Percentiles rank a stretch among this genome's conserved stretches.
Evolutionary conservation across 2,888 invertebrate genomes (phyloP).

Genomic region (Ophraella communa): DNA sequence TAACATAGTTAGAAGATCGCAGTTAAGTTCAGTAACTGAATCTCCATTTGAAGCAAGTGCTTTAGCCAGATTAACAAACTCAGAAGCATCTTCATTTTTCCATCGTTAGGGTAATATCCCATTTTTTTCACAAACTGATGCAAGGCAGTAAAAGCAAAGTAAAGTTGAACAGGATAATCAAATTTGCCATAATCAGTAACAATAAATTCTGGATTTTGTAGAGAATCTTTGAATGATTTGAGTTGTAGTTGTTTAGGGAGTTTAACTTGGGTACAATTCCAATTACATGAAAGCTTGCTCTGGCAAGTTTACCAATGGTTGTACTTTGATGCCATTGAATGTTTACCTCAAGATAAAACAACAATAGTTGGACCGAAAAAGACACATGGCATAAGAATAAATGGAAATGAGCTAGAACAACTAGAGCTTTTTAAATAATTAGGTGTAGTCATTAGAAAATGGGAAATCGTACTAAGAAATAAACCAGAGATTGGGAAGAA

Average conservation of each 20-base stretch:
- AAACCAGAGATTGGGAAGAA: too few relatives aligned
- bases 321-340: too few relatives aligned
- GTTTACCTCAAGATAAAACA: too few relatives aligned
- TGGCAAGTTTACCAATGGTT: too few relatives aligned
- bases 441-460: too few relatives aligned
- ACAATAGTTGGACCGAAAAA: too few relatives aligned
- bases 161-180: constrained; percentile 86
- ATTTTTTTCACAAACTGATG: constrained; percentile 71
- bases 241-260: constrained; percentile 88
- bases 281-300: too few relatives aligned
- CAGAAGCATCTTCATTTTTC: constrained; percentile 74
- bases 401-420: too few relatives aligned
- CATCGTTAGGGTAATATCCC: constrained; percentile 79
- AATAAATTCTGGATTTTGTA: constrained; percentile 82
- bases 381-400: too few relatives aligned
- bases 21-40: constrained; percentile 71
- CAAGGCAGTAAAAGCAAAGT: constrained; percentile 74
- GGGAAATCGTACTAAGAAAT: too few relatives aligned
- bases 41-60: constrained; percentile 64
- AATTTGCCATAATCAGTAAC: constrained; percentile 94
- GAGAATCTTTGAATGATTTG: constrained; percentile 78
- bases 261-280: constrained; percentile 96
- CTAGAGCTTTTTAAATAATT: too few relatives aligned
- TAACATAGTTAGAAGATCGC: constrained; percentile 74
- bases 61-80: constrained; percentile 71